Base-by-base conservation (phyloP, 2,113 vertebrate species). In the Narcine bancroftii region DNA sequence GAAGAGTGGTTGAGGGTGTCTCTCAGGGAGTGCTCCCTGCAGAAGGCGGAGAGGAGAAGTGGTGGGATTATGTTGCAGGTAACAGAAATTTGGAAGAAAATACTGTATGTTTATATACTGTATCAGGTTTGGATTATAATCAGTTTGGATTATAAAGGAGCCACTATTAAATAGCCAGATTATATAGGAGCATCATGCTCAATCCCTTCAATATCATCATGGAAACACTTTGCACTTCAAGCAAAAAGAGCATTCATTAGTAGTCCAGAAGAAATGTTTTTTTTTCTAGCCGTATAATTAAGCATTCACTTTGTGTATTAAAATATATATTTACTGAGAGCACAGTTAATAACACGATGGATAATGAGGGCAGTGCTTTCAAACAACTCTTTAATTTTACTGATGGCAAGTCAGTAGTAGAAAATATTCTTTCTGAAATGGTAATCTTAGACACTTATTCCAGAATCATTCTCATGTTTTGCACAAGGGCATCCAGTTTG, bases 301-400 rank as follows among this genome's bases (percentile, higher is more conserved):
- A 89, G 29, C 26, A 36, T 26, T 89, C 60, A 24, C 36, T 65
- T 89, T 89, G 60, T 24, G 19, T 60, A 89, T 66, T 65, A 89
- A 89, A 33, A n/a, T 17, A 53, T n/a, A 47, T 6, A 79, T 79
- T 77, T 77, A 77, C 45, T 45, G 45, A 21, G 75, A 85, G 50
- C 83, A 60, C 29, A 5, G 83, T 87, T 87, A 87, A 87, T 60
- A 87, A 63, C 15, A 15, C 19, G 56, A 60, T 60, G 83, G 36
- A 87, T 87, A 60, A 87, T 79, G 36, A 42, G 83, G 83, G 53
- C 53, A 36, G 21, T 36, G 36, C 85, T 42, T 89, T 66, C 24
- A 65, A 89, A 65, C 85, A 89, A 89, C 4, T 42, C 50, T 66
- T 66, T 42, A 65, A 65, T 89, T n/a, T 89, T 65, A 89, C 42